These are phyloP conservation scores for Asobara japonica DNA, from an alignment of 1,140 invertebrate species.

Conservation along the genomic window DNA sequence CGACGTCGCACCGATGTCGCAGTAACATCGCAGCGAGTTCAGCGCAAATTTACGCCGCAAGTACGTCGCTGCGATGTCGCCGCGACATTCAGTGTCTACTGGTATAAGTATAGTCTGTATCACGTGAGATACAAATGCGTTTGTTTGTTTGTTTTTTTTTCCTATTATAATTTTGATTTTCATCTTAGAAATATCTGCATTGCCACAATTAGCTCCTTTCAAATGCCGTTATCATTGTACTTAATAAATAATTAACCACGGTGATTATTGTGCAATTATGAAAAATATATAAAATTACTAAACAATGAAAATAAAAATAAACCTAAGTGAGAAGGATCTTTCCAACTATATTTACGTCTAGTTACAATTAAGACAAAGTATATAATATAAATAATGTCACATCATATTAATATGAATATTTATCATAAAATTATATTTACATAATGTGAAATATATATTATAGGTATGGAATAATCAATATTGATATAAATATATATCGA, in stretches of 20 bases:
- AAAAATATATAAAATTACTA: neutral
- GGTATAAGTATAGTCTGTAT: too few relatives aligned
- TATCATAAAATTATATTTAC: slow-evolving; percentile 54
- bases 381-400: slow-evolving; percentile 50
- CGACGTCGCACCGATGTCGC: too few relatives aligned
- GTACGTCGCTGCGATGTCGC: too few relatives aligned
- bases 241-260: neutral
- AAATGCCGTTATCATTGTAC: neutral
- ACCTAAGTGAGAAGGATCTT: slow-evolving; percentile 21
- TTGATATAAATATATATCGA: slow-evolving; percentile 10
- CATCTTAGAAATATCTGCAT: slow-evolving; percentile 63
- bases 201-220: slow-evolving; percentile 25
- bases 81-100: too few relatives aligned
- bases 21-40: too few relatives aligned
- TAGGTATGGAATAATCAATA: slow-evolving; percentile 21
- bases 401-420: slow-evolving; percentile 61
- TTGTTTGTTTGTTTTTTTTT: too few relatives aligned
- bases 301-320: neutral
- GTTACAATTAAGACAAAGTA: slow-evolving; percentile 57
- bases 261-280: slow-evolving; percentile 2
- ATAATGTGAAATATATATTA: slow-evolving; percentile 27
- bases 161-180: neutral
- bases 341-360: slow-evolving; percentile 60
- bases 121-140: too few relatives aligned
- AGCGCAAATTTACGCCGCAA: too few relatives aligned